Evolutionary conservation across 2,113 vertebrate species (phyloP), one percentile per base, ranked within the genome.

Genomic region (Neodon shergylaensis): DNA sequence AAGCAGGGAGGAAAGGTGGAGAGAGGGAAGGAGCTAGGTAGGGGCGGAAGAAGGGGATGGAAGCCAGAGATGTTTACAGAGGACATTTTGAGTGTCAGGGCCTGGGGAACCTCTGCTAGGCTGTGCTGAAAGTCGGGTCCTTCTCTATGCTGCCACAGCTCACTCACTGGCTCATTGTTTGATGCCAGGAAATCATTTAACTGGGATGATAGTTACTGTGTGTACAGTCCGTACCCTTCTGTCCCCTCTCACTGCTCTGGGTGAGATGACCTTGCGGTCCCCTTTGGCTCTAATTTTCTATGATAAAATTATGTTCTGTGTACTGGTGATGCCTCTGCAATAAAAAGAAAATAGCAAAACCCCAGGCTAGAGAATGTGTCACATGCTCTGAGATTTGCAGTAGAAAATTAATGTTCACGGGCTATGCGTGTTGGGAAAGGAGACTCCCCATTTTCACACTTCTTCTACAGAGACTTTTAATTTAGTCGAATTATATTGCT

Each of bases 291-390:
- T 95, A 90, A 96, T 94, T 96, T 97, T 96, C 84, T 97, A 90
- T 85, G 95, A 96, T 96, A 94, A 97, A 96, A 97, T 96, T 95
- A 97, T 96, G 77, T 90, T 96, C 81, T 94, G 88, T 88, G 76
- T 85, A 90, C 63, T 72, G 74, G 87, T 58, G 83, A 78, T 88
- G 61, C 79, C 74, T 96, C 90, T 94, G 58, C 79, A 92, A 70
- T 93, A 94, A 94, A 97, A 95, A 94, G 77, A 77, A 97, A 96
- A 94, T 54, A 95, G 91, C 88, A 42, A 93, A 94, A 94, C 92
- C 87, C 76, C 73, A 90, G 87, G 95, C 90, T 92, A 73, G 91
- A 82, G 95, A 82, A 92, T 31, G 93, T 47, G 33, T 94, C 94
- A 90, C 65, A 87, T 31, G 87, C 83, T 95, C 94, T 77, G 92